Conservation (phyloP, 2,797 vertebrate species). For the Sebastes vulpes region DNA sequence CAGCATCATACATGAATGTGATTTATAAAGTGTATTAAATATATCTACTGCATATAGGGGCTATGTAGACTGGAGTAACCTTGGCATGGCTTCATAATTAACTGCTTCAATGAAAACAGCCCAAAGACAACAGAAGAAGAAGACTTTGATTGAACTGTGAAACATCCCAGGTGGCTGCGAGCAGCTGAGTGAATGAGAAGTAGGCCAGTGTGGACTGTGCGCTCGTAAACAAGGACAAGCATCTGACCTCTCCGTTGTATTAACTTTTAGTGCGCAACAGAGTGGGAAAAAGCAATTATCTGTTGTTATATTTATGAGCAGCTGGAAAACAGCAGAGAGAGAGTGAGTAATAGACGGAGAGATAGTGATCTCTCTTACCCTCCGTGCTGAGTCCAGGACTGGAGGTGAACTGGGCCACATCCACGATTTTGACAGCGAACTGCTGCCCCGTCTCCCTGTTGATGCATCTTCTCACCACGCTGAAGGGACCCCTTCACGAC, state of each 20-base stretch:
- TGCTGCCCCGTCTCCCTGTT: conserved; percentile 98
- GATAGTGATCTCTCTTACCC: conserved; percentile 87
- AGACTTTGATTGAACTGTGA: background rate
- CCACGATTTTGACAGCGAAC: conserved; percentile 99
- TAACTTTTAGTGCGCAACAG: background rate
- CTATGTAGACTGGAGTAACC: background rate
- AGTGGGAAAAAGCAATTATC: background rate
- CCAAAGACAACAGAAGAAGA: conserved; percentile 7
- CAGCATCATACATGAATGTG: background rate
- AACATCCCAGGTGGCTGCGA: background rate
- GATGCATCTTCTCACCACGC: conserved; percentile 98
- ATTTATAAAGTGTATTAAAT: background rate
- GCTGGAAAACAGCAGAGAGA: background rate
- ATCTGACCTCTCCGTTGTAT: background rate
- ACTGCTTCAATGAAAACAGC: conserved; percentile 7
- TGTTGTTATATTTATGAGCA: background rate
- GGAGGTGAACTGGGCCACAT: conserved; percentile 99
- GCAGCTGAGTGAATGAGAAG: background rate
- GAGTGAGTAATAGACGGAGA: background rate
- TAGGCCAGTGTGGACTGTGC: background rate
- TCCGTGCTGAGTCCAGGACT: conserved; percentile 99
- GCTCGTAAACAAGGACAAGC: background rate
- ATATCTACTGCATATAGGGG: too few species aligned
- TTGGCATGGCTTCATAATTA: conserved; percentile 3
- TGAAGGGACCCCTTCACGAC: conserved; percentile 94